Base-by-base conservation (phyloP, 2,113 vertebrate species). In the Prietella phreatophila region DNA sequence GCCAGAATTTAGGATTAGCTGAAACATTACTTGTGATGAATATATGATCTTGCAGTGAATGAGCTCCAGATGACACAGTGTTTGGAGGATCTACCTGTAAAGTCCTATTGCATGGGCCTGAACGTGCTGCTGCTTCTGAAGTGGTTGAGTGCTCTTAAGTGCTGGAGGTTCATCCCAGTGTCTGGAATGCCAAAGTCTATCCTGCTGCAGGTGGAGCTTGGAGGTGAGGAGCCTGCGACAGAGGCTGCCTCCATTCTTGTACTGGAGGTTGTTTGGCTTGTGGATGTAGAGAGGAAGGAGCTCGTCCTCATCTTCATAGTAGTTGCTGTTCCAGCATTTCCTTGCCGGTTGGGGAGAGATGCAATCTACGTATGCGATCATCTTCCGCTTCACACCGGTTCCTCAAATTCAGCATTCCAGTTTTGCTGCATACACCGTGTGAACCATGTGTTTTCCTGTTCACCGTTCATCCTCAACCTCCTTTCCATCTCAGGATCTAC, bases 331-430 rank as follows among this genome's bases (percentile, higher is more conserved):
- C 93, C 94, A 95, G 83, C 94, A 95, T 65, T 91, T 92, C 79
- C 87, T 92, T 22, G 85, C 87, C 84, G 91, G 92, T 82, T 94
- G 94, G 0, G 91, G 90, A 0, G 93, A 90, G 27, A 95, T 92
- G 78, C 95, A 95, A 65, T 95, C 94, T 83, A 95, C 93, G 7
- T 95, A 95, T 0, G 93, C 91, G 63, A 94, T 95, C 95, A 95
- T 95, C 50, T 47, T 85, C 33, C 9, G 22, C 6, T 39, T n/a
- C 7, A 88, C 42, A 90, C 2, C 13, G 73, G 11, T 61, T 53
- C 27, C 58, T 83, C 25, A 82, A n/a, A 53, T 20, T 9, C 60
- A 58, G 33, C n/a, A 60, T 60, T 76, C 22, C 76, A 30, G 22
- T 82, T 83, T 81, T 60, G 36, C 7, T 14, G 4, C 79, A 36